phyloP scores from a whole-genome alignment of 2,888 invertebrate genomes.

The Liposcelis brunnea region DNA sequence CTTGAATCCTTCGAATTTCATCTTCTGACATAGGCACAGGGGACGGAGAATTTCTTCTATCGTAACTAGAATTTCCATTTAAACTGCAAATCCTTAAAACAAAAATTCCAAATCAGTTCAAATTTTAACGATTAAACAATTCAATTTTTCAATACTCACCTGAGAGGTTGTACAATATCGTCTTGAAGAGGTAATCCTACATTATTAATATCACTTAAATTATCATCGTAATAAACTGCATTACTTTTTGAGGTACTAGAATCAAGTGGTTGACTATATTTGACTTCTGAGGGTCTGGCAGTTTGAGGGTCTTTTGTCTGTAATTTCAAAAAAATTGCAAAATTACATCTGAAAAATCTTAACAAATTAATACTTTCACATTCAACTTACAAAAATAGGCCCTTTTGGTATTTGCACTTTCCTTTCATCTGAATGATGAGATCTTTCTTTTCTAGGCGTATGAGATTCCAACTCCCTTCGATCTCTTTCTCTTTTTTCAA shows the following conservation, averaged over 20 bases:
- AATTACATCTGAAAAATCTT: too few species aligned
- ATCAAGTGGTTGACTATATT: too few species aligned
- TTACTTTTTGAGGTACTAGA: not conserved
- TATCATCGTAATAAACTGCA: slow-evolving; percentile 5
- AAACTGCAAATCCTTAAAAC: slow-evolving; percentile 8
- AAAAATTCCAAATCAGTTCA: not conserved
- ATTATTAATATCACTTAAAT: slow-evolving; percentile 19
- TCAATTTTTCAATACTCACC: slow-evolving; percentile 11
- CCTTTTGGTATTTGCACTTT: not conserved
- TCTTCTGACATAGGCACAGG: slow-evolving; percentile 26
- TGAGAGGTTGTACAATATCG: slow-evolving; percentile 15
- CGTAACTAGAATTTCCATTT: not conserved
- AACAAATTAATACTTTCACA: too few species aligned
- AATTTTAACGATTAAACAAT: not conserved
- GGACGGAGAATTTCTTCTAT: slow-evolving; percentile 2
- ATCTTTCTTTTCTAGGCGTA: slow-evolving; percentile 5
- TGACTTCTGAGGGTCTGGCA: too few species aligned
- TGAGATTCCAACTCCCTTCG: slow-evolving; percentile 11
- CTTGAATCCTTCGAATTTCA: slow-evolving; percentile 44
- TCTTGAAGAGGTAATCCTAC: slow-evolving; percentile 19
- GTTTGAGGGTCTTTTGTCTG: too few species aligned
- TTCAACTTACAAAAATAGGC: too few species aligned
- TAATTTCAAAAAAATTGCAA: too few species aligned
- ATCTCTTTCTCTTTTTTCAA: slow-evolving; percentile 14
- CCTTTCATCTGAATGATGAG: not conserved